phyloP scores from a whole-genome alignment of 1,140 invertebrate genomes.

The Trigoniulus corallinus region DNA sequence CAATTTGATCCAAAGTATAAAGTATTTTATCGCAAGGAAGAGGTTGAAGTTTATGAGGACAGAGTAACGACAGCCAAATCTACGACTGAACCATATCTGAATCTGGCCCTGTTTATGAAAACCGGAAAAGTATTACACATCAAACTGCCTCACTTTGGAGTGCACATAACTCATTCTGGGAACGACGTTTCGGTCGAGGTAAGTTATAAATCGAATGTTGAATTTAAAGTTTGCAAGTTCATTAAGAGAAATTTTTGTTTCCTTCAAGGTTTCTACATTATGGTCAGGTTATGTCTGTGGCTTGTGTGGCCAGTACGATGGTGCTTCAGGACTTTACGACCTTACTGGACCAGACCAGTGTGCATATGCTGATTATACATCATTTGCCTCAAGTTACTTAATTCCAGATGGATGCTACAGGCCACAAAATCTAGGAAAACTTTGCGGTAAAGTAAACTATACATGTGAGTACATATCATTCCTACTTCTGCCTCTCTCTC shows the following conservation, averaged over 20 bases:
- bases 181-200: not conserved
- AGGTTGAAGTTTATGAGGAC: too few relatives aligned
- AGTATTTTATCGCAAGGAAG: too few relatives aligned
- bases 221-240: not conserved
- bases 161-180: not conserved
- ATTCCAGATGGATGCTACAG: too few relatives aligned
- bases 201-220: not conserved
- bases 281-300: not conserved
- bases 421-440: too few relatives aligned
- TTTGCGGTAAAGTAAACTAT: too few relatives aligned
- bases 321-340: not conserved
- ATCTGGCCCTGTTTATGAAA: not conserved
- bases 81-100: not conserved
- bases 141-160: not conserved
- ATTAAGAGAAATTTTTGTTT: not conserved
- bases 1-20: too few relatives aligned
- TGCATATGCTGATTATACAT: not conserved
- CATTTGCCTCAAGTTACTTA: not conserved
- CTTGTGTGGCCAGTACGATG: not conserved
- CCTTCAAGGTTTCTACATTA: not conserved
- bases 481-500: too few relatives aligned
- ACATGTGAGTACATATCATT: too few relatives aligned
- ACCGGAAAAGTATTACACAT: not conserved
- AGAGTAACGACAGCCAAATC: too few relatives aligned
- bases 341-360: not conserved